Base-by-base conservation (phyloP, 2,888 invertebrate species). In the Tinea trinotella region DNA sequence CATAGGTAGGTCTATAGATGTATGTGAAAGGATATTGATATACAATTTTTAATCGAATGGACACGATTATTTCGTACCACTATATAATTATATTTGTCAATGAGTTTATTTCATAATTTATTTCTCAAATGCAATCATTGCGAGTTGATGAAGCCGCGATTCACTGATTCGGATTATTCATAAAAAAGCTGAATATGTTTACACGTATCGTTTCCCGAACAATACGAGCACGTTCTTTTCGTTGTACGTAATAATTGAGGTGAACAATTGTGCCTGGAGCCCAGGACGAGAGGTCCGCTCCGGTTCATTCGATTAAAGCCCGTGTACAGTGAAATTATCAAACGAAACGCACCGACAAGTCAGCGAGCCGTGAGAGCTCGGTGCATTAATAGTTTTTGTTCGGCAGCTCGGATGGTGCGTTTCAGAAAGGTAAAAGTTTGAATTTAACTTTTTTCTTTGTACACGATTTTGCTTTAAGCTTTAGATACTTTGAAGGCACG, bases 361-460 rank as follows among this genome's bases (percentile, higher is more conserved):
- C 82, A 82, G 64, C 80, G 76, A 74, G 64, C 78, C 75, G 82
- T 71, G 73, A 76, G 73, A 72, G 74, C 67, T 74, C 74, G 52
- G 57, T 76, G 75, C 76, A 76, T 78, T 78, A 76, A 80, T 80
- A 82, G 82, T 82, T 83, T 82, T 83, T 81, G 80, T 81, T 73
- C 63, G 64, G 69, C 67, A 72, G 74, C 74, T 74, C 74, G 59
- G 65, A 64, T 65, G 70, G 74, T 74, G 71, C 70, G 70, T 75
- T 74, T 17, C 44, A 44, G 44, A 44, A 44, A 44, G 44, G 44
- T 44, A 44, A 44, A 46, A 52, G 30, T 52, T 52, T 30, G 52
- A 34, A 17, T 52, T 30, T 15, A 7, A 52, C 30, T 24, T 52
- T 52, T 52, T 52, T 52, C 52, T 52, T 52, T 52, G 52, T 30